Evolutionary conservation across 2,888 invertebrate genomes (phyloP).

Genomic region (Chrysolina oricalcia): DNA sequence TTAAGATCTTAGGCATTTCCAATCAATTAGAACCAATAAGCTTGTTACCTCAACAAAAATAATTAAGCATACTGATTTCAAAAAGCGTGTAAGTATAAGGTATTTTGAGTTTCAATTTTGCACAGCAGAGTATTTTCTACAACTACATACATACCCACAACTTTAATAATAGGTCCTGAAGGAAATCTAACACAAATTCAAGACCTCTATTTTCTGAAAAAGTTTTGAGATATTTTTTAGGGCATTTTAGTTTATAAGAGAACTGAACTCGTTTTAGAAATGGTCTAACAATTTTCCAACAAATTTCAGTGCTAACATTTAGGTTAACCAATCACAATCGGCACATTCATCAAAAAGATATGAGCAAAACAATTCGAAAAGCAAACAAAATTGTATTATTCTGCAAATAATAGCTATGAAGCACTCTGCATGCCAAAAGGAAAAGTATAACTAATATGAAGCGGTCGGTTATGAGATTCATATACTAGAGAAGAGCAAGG

Average conservation of each 20-base stretch:
- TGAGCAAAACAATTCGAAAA: constrained; percentile 43
- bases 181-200: constrained; percentile 31
- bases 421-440: constrained; percentile 30
- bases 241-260: constrained; percentile 5
- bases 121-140: constrained; percentile 46
- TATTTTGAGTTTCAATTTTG: constrained; percentile 23
- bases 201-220: constrained; percentile 37
- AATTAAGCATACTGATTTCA: constrained; percentile 17
- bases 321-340: constrained; percentile 72
- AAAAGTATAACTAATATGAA: constrained; percentile 2
- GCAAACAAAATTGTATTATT: constrained; percentile 32
- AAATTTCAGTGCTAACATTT: constrained; percentile 53
- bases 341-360: constrained; percentile 59
- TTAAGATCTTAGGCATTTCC: neutral
- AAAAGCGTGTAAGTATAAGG: constrained; percentile 6
- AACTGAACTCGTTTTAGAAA: constrained; percentile 6
- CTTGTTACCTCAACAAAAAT: constrained; percentile 1
- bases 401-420: constrained; percentile 34
- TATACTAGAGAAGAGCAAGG: neutral
- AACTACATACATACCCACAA: constrained; percentile 59
- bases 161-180: constrained; percentile 49
- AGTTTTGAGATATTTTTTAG: constrained; percentile 15
- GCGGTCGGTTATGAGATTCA: neutral
- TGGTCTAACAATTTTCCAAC: constrained; percentile 2
- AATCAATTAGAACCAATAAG: constrained; percentile 35